A percentile compares a stretch with the other conserved stretches of the same genome.
phyloP scores from a whole-genome alignment of 2,113 vertebrate species.

The Bubo blakistoni region DNA sequence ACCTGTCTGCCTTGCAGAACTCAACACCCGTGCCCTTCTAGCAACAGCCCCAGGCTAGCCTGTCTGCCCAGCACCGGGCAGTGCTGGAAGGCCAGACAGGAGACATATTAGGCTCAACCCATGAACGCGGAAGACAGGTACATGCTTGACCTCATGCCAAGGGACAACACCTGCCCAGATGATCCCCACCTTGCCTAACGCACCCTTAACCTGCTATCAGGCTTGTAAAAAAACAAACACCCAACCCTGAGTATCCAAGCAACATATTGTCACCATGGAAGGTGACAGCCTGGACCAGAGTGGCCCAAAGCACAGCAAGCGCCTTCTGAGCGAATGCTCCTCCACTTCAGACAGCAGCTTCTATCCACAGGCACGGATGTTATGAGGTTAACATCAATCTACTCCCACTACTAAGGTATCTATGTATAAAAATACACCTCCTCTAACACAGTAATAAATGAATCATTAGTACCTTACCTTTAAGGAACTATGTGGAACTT shows the following conservation, averaged over 20 bases:
- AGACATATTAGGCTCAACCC: fast-evolving
- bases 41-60: constrained; percentile 43
- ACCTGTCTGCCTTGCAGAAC: constrained; percentile 51
- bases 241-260: not conserved
- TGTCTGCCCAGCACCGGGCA: constrained; percentile 1
- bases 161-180: not conserved
- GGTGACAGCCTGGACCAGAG: not conserved
- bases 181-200: not conserved
- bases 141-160: not conserved
- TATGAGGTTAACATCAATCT: not conserved
- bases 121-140: fast-evolving
- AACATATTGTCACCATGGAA: not conserved
- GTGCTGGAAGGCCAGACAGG: not conserved
- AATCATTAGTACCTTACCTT: not conserved
- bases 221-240: not conserved
- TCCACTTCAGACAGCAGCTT: not conserved
- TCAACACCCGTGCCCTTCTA: not conserved
- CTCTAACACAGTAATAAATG: not conserved
- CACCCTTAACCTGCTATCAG: not conserved
- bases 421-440: not conserved
- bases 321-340: not conserved
- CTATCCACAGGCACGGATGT: not conserved
- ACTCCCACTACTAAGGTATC: not conserved
- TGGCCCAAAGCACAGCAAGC: not conserved
- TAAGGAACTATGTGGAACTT: not conserved